Evolutionary conservation across 2,797 vertebrate species (phyloP).

Genomic region (Dromococcyx pavoninus): DNA sequence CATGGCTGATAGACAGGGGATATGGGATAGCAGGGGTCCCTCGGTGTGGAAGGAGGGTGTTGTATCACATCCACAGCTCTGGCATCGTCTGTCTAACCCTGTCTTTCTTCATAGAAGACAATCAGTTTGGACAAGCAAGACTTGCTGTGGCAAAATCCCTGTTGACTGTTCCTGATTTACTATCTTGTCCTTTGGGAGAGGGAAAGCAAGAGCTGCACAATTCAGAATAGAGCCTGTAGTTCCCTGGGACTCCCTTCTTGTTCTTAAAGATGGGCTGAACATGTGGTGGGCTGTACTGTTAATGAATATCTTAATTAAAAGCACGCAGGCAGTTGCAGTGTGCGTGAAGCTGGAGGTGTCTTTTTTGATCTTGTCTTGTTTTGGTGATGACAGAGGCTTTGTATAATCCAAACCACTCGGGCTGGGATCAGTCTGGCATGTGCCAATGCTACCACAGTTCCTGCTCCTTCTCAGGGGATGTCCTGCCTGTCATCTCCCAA

Average conservation of each 20-base stretch:
- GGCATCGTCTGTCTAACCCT: not conserved
- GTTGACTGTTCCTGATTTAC: not conserved
- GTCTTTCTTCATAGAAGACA: not conserved
- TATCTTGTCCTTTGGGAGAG: not conserved
- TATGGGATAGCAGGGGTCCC: not conserved
- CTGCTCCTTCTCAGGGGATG: not conserved
- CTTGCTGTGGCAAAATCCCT: not conserved
- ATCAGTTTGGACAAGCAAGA: not conserved
- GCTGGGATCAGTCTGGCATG: not conserved
- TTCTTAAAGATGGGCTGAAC: not conserved
- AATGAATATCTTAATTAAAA: not conserved
- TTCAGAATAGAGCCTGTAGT: not conserved
- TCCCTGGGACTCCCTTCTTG: not conserved
- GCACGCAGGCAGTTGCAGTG: not conserved
- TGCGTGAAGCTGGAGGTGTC: not conserved
- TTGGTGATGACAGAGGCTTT: not conserved
- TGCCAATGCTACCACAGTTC: not conserved
- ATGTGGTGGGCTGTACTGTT: not conserved
- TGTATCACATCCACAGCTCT: not conserved
- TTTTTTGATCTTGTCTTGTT: not conserved
- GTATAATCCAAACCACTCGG: not conserved
- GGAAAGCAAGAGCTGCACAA: not conserved
- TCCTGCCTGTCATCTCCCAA: not conserved
- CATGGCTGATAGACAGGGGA: rapidly evolving
- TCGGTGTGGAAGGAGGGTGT: not conserved